A percentile compares a stretch with the other conserved stretches of the same genome.
phyloP scores from a whole-genome alignment of 2,888 invertebrate species.

The Dolomedes plantarius region DNA sequence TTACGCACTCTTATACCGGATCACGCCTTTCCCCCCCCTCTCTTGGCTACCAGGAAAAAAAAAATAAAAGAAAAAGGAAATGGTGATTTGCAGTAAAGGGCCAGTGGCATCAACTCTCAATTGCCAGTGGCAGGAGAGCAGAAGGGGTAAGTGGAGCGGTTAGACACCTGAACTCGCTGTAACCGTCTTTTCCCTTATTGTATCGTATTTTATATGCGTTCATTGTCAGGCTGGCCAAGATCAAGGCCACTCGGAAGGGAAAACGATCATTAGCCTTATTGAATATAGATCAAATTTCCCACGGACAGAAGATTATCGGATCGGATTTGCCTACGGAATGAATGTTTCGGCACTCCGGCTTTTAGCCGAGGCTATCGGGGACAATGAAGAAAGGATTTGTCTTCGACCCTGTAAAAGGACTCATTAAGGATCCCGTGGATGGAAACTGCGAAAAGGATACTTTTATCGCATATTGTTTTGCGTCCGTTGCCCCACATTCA shows the following conservation, averaged over 20 bases:
- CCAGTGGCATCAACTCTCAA: neutral
- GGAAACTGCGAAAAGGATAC: too few relatives aligned
- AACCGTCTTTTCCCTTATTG: too few relatives aligned
- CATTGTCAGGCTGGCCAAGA: neutral
- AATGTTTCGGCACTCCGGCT: too few relatives aligned
- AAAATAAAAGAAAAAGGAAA: constrained; percentile 19
- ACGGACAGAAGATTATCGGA: too few relatives aligned
- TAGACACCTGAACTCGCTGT: neutral
- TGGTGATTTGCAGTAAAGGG: neutral
- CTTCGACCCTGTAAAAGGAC: too few relatives aligned
- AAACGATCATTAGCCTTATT: constrained; percentile 13
- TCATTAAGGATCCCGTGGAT: too few relatives aligned
- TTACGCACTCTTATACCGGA: constrained; percentile 33
- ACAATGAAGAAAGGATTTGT: too few relatives aligned
- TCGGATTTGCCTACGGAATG: too few relatives aligned
- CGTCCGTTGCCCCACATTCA: too few relatives aligned
- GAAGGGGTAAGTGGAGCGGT: neutral
- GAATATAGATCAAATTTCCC: neutral
- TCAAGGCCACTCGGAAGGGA: neutral
- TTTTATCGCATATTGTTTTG: too few relatives aligned
- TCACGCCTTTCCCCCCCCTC: constrained; percentile 14
- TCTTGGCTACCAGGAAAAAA: neutral
- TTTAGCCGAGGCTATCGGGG: too few relatives aligned
- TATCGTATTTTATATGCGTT: neutral
- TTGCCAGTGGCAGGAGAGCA: neutral